These are phyloP conservation scores for Rhamphomyia laevipes DNA, from an alignment of 2,888 invertebrate species.

Conservation along the genomic window DNA sequence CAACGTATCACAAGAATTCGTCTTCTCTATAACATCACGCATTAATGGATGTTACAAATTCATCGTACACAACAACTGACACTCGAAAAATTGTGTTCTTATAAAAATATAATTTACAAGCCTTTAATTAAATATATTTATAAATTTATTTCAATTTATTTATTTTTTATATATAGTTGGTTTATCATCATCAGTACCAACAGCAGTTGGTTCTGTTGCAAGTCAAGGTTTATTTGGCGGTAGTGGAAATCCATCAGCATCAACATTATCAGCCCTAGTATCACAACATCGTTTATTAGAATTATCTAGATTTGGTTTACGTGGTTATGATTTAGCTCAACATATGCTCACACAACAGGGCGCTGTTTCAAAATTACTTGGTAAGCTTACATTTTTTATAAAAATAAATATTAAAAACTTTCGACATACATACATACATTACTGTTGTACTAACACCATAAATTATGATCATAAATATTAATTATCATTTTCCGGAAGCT, in stretches of 20 bases:
- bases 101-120: too few species aligned
- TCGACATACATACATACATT: too few species aligned
- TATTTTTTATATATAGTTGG: slow-evolving; percentile 20
- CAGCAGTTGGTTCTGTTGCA: slow-evolving; percentile 25
- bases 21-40: too few species aligned
- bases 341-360: slow-evolving; percentile 86
- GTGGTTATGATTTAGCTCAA: slow-evolving; percentile 83
- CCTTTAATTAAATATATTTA: too few species aligned
- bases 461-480: too few species aligned
- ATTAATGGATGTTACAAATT: too few species aligned
- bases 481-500: too few species aligned
- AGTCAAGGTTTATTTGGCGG: slow-evolving; percentile 27
- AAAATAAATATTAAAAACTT: background rate
- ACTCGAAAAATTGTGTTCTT: too few species aligned
- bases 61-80: too few species aligned
- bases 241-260: slow-evolving; percentile 39
- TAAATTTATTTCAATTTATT: too few species aligned
- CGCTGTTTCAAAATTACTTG: slow-evolving; percentile 79
- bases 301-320: slow-evolving; percentile 64
- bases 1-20: too few species aligned
- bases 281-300: slow-evolving; percentile 72
- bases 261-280: slow-evolving; percentile 57
- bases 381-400: slow-evolving; percentile 46
- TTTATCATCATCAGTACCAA: slow-evolving; percentile 35
- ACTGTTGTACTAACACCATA: too few species aligned